Evolutionary conservation across 2,888 invertebrate genomes (phyloP).

Genomic region (Buathra laborator): DNA sequence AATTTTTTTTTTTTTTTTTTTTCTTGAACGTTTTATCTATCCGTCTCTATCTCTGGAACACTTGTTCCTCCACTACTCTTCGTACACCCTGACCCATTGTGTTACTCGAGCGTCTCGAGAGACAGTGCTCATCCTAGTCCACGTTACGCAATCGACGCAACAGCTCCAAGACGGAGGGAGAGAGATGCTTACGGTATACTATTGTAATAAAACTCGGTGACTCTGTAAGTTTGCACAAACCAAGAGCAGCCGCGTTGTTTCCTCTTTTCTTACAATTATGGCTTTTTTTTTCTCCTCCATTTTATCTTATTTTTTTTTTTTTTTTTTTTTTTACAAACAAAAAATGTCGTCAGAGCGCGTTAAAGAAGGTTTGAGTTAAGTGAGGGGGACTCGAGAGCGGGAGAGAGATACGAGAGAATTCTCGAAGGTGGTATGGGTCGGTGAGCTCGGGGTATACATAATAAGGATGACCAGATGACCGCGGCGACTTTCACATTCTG

Average conservation of each 20-base stretch:
- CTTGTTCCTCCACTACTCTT: slow-evolving; percentile 9
- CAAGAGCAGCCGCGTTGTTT: slow-evolving; percentile 18
- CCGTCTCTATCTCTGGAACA: slow-evolving; percentile 13
- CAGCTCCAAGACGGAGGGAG: neutral
- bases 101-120: slow-evolving; percentile 7
- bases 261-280: neutral
- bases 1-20: neutral
- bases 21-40: neutral
- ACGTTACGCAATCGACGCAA: slow-evolving; percentile 11
- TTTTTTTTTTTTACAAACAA: slow-evolving; percentile 2
- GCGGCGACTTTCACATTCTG: slow-evolving; percentile 74
- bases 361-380: neutral
- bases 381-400: slow-evolving; percentile 36
- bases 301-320: neutral
- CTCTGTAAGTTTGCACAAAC: slow-evolving; percentile 43
- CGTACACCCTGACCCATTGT: slow-evolving; percentile 45
- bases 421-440: slow-evolving; percentile 52
- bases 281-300: neutral
- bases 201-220: slow-evolving; percentile 50
- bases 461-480: slow-evolving; percentile 75
- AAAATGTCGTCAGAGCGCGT: slow-evolving; percentile 23
- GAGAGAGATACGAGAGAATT: slow-evolving; percentile 58
- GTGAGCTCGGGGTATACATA: slow-evolving; percentile 70
- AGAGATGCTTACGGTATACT: slow-evolving; percentile 28
- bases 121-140: slow-evolving; percentile 7